A percentile compares a stretch with the other conserved stretches of the same genome.
phyloP scores from a whole-genome alignment of 2,888 invertebrate species.

The Baccha elongata region DNA sequence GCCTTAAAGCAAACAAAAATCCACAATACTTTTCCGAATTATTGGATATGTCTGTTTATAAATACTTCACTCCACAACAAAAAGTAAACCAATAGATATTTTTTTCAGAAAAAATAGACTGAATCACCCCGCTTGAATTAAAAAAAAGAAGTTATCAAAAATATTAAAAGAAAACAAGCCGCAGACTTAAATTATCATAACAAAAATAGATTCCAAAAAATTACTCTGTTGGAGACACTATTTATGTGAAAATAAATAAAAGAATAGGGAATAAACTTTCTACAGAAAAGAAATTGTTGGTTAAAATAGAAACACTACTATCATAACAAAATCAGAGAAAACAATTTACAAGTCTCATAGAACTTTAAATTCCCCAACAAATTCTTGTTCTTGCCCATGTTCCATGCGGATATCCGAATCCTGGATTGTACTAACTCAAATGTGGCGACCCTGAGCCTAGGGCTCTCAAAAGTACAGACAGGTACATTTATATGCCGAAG shows the following conservation, averaged over 20 bases:
- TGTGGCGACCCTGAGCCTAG: slow-evolving; percentile 30
- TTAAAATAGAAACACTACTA: slow-evolving; percentile 48
- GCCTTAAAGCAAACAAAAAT: too few species aligned
- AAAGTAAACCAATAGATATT: too few species aligned
- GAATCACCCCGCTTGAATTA: slow-evolving; percentile 33
- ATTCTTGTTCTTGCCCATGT: too few species aligned
- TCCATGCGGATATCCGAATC: slow-evolving; percentile 35
- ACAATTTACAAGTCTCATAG: too few species aligned
- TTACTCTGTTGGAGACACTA: slow-evolving; percentile 26
- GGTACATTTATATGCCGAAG: slow-evolving; percentile 32
- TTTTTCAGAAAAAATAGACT: not conserved
- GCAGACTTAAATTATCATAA: slow-evolving; percentile 32
- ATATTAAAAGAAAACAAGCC: slow-evolving; percentile 35
- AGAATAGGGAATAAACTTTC: slow-evolving; percentile 44
- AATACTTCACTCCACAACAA: slow-evolving; percentile 57
- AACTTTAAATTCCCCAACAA: too few species aligned
- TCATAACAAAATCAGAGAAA: slow-evolving; percentile 53
- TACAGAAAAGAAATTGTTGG: slow-evolving; percentile 38
- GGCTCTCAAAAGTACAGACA: slow-evolving; percentile 44
- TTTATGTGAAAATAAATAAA: slow-evolving; percentile 47
- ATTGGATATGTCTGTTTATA: too few species aligned
- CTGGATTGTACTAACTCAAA: slow-evolving; percentile 57
- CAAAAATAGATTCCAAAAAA: slow-evolving; percentile 20
- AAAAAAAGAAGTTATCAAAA: slow-evolving; percentile 43
- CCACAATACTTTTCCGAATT: too few species aligned